Conservation (phyloP, 2,888 invertebrate species). For the Tholera decimalis region DNA sequence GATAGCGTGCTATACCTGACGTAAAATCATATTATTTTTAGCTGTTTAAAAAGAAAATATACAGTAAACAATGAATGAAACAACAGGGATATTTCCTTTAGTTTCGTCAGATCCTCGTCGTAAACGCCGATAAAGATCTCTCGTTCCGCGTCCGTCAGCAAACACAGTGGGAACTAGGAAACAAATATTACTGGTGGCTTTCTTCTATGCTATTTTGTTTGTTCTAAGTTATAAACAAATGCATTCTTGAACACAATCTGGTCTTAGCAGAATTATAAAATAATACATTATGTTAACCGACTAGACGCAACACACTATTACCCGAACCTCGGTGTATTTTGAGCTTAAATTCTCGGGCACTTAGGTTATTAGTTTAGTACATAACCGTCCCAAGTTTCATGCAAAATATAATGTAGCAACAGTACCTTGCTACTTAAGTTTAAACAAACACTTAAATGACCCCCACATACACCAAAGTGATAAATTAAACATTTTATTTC, state of each 20-base stretch:
- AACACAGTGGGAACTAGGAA: background rate
- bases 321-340: conserved; percentile 32
- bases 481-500: conserved; percentile 18
- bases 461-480: conserved; percentile 16
- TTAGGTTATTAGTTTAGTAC: conserved; percentile 25
- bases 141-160: background rate
- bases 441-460: conserved; percentile 20
- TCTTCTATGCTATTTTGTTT: background rate
- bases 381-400: conserved; percentile 26
- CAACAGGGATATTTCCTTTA: background rate
- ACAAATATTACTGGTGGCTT: background rate
- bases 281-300: background rate
- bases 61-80: background rate
- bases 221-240: background rate
- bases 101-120: conserved; percentile 10
- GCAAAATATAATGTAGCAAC: conserved; percentile 21
- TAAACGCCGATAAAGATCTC: conserved; percentile 16
- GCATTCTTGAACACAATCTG: background rate
- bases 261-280: background rate
- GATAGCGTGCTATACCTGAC: no score
- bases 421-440: conserved; percentile 26
- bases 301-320: background rate
- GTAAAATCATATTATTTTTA: no score
- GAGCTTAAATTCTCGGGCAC: conserved; percentile 28
- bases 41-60: background rate